These are phyloP conservation scores for Clinocottus analis DNA, from an alignment of 2,113 vertebrate species.

Conservation along the genomic window DNA sequence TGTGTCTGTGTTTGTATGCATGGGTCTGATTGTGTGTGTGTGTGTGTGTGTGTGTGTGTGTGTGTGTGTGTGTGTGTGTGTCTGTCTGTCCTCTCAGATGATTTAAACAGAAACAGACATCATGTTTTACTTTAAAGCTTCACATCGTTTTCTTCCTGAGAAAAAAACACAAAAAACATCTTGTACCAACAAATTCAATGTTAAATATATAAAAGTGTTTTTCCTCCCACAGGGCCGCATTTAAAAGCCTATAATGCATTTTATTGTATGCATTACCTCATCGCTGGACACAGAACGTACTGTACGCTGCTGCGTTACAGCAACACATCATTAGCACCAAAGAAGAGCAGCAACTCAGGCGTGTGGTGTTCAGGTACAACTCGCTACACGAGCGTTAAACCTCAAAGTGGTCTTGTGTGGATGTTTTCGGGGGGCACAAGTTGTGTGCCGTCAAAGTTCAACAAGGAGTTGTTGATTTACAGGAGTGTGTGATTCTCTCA, in stretches of 20 bases:
- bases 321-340: neutral
- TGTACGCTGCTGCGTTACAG: neutral
- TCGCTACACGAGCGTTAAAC: no score
- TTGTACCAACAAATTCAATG: neutral
- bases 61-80: slow-evolving; percentile 14
- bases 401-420: no score
- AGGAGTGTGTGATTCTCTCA: no score
- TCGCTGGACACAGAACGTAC: neutral
- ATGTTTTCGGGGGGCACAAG: no score
- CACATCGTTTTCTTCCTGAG: neutral
- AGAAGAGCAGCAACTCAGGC: neutral
- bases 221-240: neutral
- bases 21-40: neutral
- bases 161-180: neutral
- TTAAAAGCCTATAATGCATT: neutral
- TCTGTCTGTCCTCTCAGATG: slow-evolving; percentile 1
- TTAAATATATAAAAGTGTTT: neutral
- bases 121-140: neutral
- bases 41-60: slow-evolving; percentile 20
- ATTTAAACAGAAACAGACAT: neutral
- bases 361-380: neutral
- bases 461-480: no score
- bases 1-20: no score
- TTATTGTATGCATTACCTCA: neutral
- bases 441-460: no score